Evolutionary conservation across 2,113 vertebrate species (phyloP).

Genomic region (Hiodon alosoides): DNA sequence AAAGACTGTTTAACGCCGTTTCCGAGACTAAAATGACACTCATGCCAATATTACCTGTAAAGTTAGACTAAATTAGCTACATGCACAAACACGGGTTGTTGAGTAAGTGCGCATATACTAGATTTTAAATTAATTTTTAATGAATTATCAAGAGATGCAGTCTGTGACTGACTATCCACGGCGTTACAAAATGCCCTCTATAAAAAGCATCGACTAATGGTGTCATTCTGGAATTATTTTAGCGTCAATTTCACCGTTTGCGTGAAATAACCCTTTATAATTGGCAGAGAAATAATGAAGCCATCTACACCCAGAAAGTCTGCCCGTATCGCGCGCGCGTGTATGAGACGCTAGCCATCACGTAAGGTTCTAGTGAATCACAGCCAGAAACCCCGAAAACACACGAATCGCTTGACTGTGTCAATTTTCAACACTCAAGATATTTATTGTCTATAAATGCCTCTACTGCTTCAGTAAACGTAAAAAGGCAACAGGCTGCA

Average conservation of each 20-base stretch:
- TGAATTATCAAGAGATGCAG: background rate
- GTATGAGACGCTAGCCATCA: constrained; percentile 11
- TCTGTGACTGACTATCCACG: background rate
- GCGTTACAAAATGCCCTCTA: background rate
- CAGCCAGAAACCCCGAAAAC: background rate
- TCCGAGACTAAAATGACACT: too few species aligned
- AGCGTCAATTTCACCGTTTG: background rate
- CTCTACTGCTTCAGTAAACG: too few species aligned
- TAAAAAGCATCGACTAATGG: background rate
- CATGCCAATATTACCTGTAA: too few species aligned
- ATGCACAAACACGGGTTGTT: too few species aligned
- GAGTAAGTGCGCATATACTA: too few species aligned
- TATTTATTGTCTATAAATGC: background rate
- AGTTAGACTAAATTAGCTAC: too few species aligned
- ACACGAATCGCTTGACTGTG: background rate
- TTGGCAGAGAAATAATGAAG: background rate
- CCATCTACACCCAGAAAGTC: background rate
- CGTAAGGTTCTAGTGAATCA: background rate
- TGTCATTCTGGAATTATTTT: background rate
- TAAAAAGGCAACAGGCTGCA: constrained; percentile 46
- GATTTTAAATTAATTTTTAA: background rate
- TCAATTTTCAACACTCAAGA: constrained; percentile 10
- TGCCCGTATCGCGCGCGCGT: background rate
- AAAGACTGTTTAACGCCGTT: too few species aligned
- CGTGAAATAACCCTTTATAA: background rate